A percentile compares a stretch with the other conserved stretches of the same genome.
phyloP scores from a whole-genome alignment of 2,113 vertebrate genomes.

The Podiceps cristatus region DNA sequence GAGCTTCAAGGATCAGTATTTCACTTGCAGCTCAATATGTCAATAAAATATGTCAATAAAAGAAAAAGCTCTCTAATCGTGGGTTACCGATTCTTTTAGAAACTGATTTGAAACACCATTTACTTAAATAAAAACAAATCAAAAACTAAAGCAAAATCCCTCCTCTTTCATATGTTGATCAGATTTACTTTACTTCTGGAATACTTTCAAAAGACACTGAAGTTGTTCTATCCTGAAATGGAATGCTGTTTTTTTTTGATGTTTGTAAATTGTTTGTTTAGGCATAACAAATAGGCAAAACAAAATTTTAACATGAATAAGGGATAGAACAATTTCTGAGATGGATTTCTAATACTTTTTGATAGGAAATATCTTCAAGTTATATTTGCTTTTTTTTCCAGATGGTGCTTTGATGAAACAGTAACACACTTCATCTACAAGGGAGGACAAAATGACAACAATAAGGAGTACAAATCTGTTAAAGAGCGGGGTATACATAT shows the following conservation, averaged over 20 bases:
- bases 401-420: slow-evolving; percentile 93
- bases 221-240: neutral
- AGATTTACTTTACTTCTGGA: neutral
- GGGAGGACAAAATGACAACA: slow-evolving; percentile 92
- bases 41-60: neutral
- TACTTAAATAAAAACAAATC: neutral
- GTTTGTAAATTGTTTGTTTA: neutral
- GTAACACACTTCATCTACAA: slow-evolving; percentile 98
- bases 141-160: neutral
- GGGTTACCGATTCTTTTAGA: neutral
- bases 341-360: neutral
- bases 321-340: neutral
- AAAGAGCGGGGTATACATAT: slow-evolving; percentile 90
- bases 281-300: neutral
- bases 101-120: neutral
- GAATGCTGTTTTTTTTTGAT: neutral
- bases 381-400: slow-evolving; percentile 53
- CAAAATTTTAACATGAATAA: neutral
- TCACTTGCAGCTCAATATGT: neutral
- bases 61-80: neutral
- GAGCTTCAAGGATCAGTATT: neutral
- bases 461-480: slow-evolving; percentile 88
- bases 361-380: neutral
- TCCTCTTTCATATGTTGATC: neutral
- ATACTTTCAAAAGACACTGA: neutral